These are phyloP conservation scores for Leptopilina drosophilae DNA, from an alignment of 2,888 invertebrate genomes.

Conservation along the genomic window DNA sequence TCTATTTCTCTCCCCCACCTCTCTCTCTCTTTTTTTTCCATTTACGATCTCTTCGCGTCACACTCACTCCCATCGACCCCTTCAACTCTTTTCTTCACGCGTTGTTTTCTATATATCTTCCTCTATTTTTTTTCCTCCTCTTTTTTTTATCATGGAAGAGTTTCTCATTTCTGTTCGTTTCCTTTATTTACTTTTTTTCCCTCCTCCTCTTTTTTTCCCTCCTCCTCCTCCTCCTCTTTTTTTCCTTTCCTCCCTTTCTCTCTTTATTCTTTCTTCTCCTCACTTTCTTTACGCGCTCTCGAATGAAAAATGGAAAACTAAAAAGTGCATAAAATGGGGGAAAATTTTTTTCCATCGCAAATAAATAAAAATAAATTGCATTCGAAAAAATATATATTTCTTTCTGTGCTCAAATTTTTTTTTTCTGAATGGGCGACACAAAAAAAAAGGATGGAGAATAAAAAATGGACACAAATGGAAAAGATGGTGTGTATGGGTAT, in stretches of 20 bases:
- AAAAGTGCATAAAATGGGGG: no score
- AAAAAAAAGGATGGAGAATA: conserved; percentile 42
- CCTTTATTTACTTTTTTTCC: conserved; percentile 31
- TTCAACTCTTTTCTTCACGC: conserved; percentile 25
- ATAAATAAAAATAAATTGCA: no score
- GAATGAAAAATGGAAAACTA: no score
- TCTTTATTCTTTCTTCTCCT: conserved; percentile 36
- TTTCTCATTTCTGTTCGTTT: conserved; percentile 47
- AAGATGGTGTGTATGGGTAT: background rate
- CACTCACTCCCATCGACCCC: conserved; percentile 40
- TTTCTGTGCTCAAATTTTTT: no score
- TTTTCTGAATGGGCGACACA: no score
- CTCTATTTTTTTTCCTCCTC: conserved; percentile 45
- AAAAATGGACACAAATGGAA: conserved; percentile 41
- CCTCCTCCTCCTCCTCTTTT: conserved; percentile 45
- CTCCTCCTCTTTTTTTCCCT: conserved; percentile 11
- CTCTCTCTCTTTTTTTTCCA: conserved; percentile 44
- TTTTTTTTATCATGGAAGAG: conserved; percentile 36
- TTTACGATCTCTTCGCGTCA: conserved; percentile 39
- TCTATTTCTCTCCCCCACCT: conserved; percentile 53
- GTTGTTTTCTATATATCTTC: conserved; percentile 52
- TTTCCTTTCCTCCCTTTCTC: conserved; percentile 26
- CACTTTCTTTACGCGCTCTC: conserved; percentile 32
- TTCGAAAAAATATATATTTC: no score
- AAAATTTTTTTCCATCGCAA: no score